Conservation (phyloP, 1,140 invertebrate species). For the Sminthurides bifidus region DNA sequence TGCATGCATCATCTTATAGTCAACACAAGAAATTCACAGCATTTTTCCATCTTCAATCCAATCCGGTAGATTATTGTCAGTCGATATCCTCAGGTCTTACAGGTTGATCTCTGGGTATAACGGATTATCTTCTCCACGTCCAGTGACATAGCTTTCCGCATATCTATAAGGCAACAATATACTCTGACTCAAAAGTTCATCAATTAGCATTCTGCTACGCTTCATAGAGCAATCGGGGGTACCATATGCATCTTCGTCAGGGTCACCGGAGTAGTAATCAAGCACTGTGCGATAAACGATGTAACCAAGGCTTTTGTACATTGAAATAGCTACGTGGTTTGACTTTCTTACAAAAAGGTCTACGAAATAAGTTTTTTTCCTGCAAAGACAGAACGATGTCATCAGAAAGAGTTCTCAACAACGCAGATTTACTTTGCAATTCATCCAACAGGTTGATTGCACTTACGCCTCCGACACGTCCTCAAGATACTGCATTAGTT, state of each 20-base stretch:
- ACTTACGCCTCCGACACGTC: slow-evolving; percentile 86
- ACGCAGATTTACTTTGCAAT: neutral
- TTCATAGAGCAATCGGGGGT: slow-evolving; percentile 33
- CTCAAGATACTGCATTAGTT: slow-evolving; percentile 90
- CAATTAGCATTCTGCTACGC: neutral
- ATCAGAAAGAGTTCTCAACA: neutral
- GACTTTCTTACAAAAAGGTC: slow-evolving; percentile 96
- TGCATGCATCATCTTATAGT: neutral
- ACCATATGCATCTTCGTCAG: slow-evolving; percentile 98
- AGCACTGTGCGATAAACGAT: slow-evolving; percentile 90
- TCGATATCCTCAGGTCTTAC: slow-evolving; percentile 92
- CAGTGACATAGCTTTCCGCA: slow-evolving; percentile 91
- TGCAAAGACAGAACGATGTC: slow-evolving; percentile 41
- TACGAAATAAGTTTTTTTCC: slow-evolving; percentile 94
- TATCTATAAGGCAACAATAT: slow-evolving; percentile 59
- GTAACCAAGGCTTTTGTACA: slow-evolving; percentile 96
- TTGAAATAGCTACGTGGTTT: slow-evolving; percentile 91
- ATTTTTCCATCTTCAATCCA: neutral
- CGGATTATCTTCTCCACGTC: slow-evolving; percentile 85
- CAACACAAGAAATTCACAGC: neutral
- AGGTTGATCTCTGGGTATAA: slow-evolving; percentile 84
- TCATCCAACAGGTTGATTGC: neutral
- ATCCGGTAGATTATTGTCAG: slow-evolving; percentile 36
- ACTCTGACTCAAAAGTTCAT: slow-evolving; percentile 13
- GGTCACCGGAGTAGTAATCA: slow-evolving; percentile 94